Conservation (phyloP, 2,888 invertebrate species). For the Eutolmus rufibarbis region DNA sequence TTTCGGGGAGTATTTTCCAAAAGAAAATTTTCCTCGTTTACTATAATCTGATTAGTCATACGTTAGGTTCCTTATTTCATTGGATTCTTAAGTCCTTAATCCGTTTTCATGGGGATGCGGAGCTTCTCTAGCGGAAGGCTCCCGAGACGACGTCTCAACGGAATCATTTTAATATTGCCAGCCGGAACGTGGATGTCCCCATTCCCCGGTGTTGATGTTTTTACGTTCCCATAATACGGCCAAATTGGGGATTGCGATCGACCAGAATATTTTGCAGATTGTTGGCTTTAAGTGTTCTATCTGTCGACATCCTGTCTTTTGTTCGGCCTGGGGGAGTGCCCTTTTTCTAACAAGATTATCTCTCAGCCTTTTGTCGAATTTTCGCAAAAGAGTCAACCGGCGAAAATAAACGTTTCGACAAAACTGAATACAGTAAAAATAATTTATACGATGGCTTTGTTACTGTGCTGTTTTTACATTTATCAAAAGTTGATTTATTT, state of each 20-base stretch:
- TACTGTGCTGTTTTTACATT: too few relatives aligned
- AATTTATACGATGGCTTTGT: neutral
- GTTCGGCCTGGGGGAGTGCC: neutral
- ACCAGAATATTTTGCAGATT: neutral
- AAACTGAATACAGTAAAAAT: neutral
- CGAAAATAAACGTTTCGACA: neutral
- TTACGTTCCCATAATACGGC: neutral
- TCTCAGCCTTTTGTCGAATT: neutral
- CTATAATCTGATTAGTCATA: conserved; percentile 31
- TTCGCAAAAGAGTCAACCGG: neutral
- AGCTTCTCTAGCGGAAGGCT: neutral
- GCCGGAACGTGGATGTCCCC: neutral
- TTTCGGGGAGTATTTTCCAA: neutral
- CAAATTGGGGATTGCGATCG: neutral
- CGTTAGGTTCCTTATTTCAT: conserved; percentile 32
- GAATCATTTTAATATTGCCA: conserved; percentile 11
- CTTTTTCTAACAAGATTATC: neutral
- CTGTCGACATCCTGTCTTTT: neutral
- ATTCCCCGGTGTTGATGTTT: conserved; percentile 1
- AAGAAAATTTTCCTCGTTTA: conserved; percentile 19
- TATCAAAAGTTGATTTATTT: too few relatives aligned
- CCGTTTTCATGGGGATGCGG: conserved; percentile 1
- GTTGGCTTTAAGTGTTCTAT: neutral
- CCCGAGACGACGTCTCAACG: neutral
- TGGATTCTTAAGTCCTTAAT: conserved; percentile 20